A percentile compares a stretch with the other conserved stretches of the same genome.
Conservation (phyloP, 1,140 invertebrate genomes). For the Bacillus rossius region DNA sequence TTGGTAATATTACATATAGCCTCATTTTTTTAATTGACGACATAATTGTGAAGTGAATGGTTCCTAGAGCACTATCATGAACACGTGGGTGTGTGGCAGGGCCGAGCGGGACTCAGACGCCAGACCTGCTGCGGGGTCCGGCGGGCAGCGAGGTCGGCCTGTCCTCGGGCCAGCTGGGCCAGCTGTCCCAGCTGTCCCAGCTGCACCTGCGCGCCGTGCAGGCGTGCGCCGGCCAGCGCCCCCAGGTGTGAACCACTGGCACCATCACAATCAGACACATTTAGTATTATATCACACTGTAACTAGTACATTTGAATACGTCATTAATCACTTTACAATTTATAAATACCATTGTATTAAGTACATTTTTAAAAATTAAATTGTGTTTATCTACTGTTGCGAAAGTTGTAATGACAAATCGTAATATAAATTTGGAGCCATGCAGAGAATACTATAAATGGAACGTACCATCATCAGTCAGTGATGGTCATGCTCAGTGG, state of each 20-base stretch:
- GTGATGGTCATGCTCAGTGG: too few relatives aligned
- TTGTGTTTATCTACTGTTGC: too few relatives aligned
- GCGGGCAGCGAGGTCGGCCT: conserved; percentile 21
- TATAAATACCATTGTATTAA: neutral
- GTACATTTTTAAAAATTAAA: neutral
- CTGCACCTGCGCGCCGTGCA: conserved; percentile 26
- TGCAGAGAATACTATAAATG: too few relatives aligned
- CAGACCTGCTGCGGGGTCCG: conserved; percentile 28
- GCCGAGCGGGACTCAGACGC: conserved; percentile 25
- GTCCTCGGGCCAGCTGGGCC: neutral
- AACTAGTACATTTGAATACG: neutral
- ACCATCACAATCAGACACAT: neutral
- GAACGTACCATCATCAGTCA: too few relatives aligned
- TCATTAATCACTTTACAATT: neutral
- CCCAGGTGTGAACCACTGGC: neutral
- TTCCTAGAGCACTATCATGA: neutral
- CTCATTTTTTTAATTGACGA: too few relatives aligned
- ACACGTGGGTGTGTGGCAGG: conserved; percentile 7
- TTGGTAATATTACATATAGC: too few relatives aligned
- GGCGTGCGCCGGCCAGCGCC: conserved; percentile 19
- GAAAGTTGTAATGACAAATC: too few relatives aligned
- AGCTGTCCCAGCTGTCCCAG: conserved; percentile 19
- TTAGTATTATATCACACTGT: neutral
- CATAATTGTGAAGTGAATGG: neutral
- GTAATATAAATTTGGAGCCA: too few relatives aligned